A percentile compares a stretch with the other conserved stretches of the same genome.
Evolutionary conservation across 1,140 invertebrate species (phyloP).

Genomic region (Oncopeltus fasciatus): DNA sequence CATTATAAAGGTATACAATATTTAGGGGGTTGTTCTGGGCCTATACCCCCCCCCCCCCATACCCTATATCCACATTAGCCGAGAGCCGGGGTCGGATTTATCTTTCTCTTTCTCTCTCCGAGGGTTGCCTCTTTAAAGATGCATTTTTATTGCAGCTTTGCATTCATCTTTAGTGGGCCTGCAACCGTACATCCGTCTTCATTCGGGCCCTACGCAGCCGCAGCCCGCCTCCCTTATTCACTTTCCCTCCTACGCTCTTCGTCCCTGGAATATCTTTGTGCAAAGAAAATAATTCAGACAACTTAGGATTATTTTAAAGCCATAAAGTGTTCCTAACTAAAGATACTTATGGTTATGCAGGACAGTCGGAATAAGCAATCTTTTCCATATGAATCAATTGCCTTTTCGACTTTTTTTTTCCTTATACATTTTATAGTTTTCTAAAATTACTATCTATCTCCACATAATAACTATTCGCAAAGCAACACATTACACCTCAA

Average conservation of each 20-base stretch:
- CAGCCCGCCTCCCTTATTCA: not conserved
- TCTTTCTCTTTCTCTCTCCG: not conserved
- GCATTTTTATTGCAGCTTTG: constrained; percentile 21
- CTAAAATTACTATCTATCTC: too few relatives aligned
- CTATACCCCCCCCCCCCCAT: too few relatives aligned
- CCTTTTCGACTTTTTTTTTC: too few relatives aligned
- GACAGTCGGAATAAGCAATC: too few relatives aligned
- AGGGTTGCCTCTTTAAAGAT: constrained; percentile 13
- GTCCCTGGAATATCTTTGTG: not conserved
- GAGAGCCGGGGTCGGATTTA: constrained; percentile 5
- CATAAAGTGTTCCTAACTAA: too few relatives aligned
- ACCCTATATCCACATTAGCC: constrained; percentile 9
- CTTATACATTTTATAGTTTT: too few relatives aligned
- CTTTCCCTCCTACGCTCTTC: not conserved
- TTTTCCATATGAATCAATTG: too few relatives aligned
- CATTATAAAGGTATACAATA: constrained; percentile 9
- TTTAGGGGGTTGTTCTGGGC: not conserved
- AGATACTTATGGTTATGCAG: too few relatives aligned
- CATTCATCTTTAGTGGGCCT: constrained; percentile 17
- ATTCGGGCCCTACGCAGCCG: not conserved
- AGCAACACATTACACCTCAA: too few relatives aligned
- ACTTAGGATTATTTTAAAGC: too few relatives aligned
- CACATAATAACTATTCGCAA: too few relatives aligned
- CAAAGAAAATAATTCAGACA: too few relatives aligned
- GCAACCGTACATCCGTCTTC: constrained; percentile 15